phyloP scores from a whole-genome alignment of 2,113 vertebrate genomes.

The Dascyllus trimaculatus region DNA sequence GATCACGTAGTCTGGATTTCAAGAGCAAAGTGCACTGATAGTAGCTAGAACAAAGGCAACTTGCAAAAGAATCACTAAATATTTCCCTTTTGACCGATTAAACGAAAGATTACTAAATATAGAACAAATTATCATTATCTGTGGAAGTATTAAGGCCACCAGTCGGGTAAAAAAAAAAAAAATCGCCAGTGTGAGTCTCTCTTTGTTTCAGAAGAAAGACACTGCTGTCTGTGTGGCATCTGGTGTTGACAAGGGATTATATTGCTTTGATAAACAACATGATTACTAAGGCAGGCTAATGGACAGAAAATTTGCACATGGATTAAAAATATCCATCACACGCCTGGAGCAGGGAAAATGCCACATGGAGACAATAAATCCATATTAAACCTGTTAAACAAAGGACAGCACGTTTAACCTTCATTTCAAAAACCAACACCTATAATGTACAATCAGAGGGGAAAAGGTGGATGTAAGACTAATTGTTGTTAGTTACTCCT shows the following conservation, averaged over 20 bases:
- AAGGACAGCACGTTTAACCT: constrained; percentile 2
- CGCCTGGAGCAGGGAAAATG: neutral
- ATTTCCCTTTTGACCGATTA: neutral
- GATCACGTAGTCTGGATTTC: no score
- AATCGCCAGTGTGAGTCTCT: neutral
- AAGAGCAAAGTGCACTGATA: neutral
- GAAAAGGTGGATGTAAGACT: neutral
- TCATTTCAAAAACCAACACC: neutral
- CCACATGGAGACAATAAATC: constrained; percentile 45
- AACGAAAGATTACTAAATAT: neutral
- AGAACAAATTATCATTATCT: neutral
- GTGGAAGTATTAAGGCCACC: neutral
- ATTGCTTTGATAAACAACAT: constrained; percentile 59
- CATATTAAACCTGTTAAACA: constrained; percentile 11
- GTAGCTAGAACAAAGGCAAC: neutral
- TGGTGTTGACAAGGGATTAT: constrained; percentile 62
- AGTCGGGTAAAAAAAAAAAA: neutral
- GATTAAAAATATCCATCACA: constrained; percentile 47
- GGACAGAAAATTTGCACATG: constrained; percentile 48
- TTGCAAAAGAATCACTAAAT: neutral
- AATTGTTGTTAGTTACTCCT: neutral
- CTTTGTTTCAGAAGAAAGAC: constrained; percentile 36
- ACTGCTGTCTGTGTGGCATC: constrained; percentile 44
- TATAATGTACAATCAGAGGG: neutral
- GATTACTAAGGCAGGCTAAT: constrained; percentile 54